Evolutionary conservation across 2,888 invertebrate species (phyloP).

Genomic region (Steinernema carpocapsae): DNA sequence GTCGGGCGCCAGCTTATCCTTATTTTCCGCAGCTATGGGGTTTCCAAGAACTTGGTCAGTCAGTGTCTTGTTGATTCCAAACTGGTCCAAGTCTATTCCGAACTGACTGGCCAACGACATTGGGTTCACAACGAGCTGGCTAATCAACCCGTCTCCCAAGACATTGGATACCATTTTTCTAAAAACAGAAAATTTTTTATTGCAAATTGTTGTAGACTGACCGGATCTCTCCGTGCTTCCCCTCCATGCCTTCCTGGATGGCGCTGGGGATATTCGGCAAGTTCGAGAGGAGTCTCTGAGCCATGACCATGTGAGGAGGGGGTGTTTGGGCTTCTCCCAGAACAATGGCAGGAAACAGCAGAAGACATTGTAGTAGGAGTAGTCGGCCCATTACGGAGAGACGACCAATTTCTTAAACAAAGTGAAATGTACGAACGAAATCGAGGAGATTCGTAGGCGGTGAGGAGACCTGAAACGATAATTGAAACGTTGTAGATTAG

Average conservation of each 20-base stretch:
- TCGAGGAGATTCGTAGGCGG: not conserved
- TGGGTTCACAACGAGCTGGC: constrained; percentile 46
- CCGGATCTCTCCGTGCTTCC: constrained; percentile 44
- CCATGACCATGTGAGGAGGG: constrained; percentile 32
- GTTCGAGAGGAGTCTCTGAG: constrained; percentile 42
- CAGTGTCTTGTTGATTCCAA: constrained; percentile 43
- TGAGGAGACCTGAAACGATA: constrained; percentile 13
- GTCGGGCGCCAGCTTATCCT: not conserved
- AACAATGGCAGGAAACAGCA: not conserved
- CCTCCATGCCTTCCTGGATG: constrained; percentile 41
- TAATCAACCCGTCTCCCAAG: constrained; percentile 44
- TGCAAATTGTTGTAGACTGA: constrained; percentile 13
- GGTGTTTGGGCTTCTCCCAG: not conserved
- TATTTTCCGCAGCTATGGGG: not conserved
- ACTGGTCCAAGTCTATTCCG: constrained; percentile 44
- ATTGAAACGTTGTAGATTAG: constrained; percentile 32
- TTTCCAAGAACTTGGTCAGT: constrained; percentile 19
- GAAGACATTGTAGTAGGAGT: not conserved
- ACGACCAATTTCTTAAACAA: not conserved
- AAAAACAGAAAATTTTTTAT: constrained; percentile 17
- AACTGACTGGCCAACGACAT: constrained; percentile 41
- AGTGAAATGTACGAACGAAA: constrained; percentile 1
- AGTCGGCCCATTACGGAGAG: constrained; percentile 5
- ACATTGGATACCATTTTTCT: constrained; percentile 45
- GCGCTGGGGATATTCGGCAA: constrained; percentile 41